Conservation (phyloP, 2,888 invertebrate genomes). For the Eumerus sabulonum region DNA sequence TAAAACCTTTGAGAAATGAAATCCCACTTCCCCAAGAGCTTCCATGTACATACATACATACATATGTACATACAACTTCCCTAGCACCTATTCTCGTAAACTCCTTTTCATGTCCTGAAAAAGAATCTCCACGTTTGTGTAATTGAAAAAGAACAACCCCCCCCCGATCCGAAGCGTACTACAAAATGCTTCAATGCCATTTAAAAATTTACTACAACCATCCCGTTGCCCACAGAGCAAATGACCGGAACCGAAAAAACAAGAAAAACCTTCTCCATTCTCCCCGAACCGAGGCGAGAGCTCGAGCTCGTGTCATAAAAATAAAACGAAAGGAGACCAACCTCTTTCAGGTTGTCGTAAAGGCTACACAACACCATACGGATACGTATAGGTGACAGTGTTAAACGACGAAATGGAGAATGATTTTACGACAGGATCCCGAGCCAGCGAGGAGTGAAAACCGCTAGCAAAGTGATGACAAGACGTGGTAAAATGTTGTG, state of each 20-base stretch:
- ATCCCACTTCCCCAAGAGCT: too few species aligned
- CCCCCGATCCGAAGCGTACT: slow-evolving; percentile 9
- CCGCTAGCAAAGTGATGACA: slow-evolving; percentile 3
- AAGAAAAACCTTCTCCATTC: slow-evolving; percentile 34
- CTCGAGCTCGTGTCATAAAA: slow-evolving; percentile 29
- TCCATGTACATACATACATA: too few species aligned
- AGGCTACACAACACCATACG: neutral
- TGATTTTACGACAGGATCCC: slow-evolving; percentile 30
- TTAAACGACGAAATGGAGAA: slow-evolving; percentile 23
- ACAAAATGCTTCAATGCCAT: slow-evolving; percentile 47
- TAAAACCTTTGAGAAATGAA: neutral
- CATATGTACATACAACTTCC: slow-evolving; percentile 31
- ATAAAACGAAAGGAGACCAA: slow-evolving; percentile 3
- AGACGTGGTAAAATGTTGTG: slow-evolving; percentile 59
- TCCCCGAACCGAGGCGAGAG: too few species aligned
- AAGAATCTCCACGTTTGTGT: neutral
- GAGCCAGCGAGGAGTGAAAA: neutral
- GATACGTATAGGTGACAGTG: slow-evolving; percentile 25
- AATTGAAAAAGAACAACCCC: slow-evolving; percentile 7
- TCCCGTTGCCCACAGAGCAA: slow-evolving; percentile 21
- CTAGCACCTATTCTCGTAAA: slow-evolving; percentile 15
- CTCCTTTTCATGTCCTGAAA: neutral
- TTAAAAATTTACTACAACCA: slow-evolving; percentile 55
- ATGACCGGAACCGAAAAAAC: slow-evolving; percentile 48
- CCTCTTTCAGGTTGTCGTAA: neutral